Percentiles rank a stretch among this genome's conserved stretches.
These are phyloP conservation scores for Malurus leucopterus DNA, from an alignment of 2,797 vertebrate species.

Conservation along the genomic window DNA sequence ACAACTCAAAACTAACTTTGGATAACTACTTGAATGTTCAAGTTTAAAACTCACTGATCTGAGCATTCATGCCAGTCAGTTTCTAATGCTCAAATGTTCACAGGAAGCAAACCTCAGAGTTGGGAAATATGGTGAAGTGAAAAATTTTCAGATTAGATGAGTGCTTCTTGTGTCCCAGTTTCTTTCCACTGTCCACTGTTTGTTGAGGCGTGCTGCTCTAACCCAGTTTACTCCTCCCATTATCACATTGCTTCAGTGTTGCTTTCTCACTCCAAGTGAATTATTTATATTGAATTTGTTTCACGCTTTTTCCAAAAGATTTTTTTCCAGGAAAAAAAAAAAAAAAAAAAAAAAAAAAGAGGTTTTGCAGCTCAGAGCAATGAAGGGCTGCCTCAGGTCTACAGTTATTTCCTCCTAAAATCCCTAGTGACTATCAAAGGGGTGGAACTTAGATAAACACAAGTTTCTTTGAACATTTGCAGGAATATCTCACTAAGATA, in stretches of 20 bases:
- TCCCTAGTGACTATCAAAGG: background rate
- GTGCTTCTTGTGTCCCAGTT: background rate
- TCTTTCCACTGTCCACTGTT: accelerated
- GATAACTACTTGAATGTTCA: background rate
- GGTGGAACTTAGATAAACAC: background rate
- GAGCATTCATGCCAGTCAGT: background rate
- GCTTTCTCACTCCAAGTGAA: background rate
- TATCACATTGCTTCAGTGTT: background rate
- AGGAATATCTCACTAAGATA: background rate
- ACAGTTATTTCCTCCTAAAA: background rate
- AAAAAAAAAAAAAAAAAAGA: background rate
- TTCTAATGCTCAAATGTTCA: background rate
- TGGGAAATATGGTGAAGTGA: background rate
- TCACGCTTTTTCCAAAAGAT: background rate
- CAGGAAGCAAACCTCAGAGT: background rate
- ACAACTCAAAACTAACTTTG: background rate
- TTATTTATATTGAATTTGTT: background rate
- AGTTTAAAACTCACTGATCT: background rate
- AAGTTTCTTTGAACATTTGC: background rate
- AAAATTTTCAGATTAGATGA: background rate
- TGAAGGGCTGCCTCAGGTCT: background rate
- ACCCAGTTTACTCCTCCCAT: background rate
- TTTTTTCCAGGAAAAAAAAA: background rate
- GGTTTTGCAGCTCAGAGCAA: background rate
- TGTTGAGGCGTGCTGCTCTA: background rate